Conservation (phyloP, 1,140 invertebrate genomes). For the Neelides sp. region DNA sequence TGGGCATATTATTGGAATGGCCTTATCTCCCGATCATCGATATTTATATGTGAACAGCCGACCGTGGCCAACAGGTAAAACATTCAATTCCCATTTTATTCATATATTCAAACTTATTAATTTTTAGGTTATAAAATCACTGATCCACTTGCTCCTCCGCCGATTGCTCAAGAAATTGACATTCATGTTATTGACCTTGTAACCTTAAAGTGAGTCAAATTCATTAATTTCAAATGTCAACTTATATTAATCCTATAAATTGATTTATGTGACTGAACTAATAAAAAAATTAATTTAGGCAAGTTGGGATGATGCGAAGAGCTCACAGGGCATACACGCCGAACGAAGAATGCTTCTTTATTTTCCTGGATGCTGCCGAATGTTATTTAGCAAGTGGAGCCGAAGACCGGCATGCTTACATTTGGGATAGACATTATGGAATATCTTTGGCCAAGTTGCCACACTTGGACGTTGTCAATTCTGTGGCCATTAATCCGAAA, state of each 20-base stretch:
- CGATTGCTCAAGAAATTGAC: slow-evolving; percentile 82
- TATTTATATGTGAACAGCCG: slow-evolving; percentile 77
- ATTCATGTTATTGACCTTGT: slow-evolving; percentile 76
- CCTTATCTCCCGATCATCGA: slow-evolving; percentile 60
- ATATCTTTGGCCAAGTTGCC: slow-evolving; percentile 61
- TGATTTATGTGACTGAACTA: not conserved
- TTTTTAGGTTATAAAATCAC: slow-evolving; percentile 54
- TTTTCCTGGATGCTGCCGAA: slow-evolving; percentile 72
- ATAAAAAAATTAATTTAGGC: slow-evolving; percentile 2
- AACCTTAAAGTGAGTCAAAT: slow-evolving; percentile 48
- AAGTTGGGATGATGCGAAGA: slow-evolving; percentile 65
- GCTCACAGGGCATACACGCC: slow-evolving; percentile 75
- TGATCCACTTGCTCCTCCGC: slow-evolving; percentile 66
- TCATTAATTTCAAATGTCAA: not conserved
- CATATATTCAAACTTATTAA: not conserved
- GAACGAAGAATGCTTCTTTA: slow-evolving; percentile 79
- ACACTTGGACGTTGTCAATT: slow-evolving; percentile 72
- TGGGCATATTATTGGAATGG: slow-evolving; percentile 81
- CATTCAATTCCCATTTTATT: not conserved
- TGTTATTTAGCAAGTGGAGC: slow-evolving; percentile 79
- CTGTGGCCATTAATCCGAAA: slow-evolving; percentile 70
- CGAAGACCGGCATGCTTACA: slow-evolving; percentile 69
- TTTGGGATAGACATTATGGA: slow-evolving; percentile 56
- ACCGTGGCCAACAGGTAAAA: slow-evolving; percentile 59
- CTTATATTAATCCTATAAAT: not conserved